Conservation (phyloP, 1,140 invertebrate genomes). For the Papilio xuthus region DNA sequence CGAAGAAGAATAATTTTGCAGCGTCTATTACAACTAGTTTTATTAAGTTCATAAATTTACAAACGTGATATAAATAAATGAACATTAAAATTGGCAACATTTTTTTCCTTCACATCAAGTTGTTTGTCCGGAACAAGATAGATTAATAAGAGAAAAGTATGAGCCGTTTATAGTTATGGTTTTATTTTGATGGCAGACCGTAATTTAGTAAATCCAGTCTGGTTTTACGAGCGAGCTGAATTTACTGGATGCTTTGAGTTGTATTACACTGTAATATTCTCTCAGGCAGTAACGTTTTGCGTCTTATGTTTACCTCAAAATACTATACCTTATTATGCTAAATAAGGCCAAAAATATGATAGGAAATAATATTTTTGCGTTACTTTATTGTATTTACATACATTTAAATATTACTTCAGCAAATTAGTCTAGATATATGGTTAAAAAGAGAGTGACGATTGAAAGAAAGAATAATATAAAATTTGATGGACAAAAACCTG, state of each 20-base stretch:
- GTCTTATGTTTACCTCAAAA: slow-evolving; percentile 28
- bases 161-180: slow-evolving; percentile 35
- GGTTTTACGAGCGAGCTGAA: slow-evolving; percentile 24
- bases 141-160: slow-evolving; percentile 35
- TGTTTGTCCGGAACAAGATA: slow-evolving; percentile 30
- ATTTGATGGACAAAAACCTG: too few relatives aligned
- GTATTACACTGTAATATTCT: slow-evolving; percentile 32
- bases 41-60: background rate
- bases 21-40: background rate
- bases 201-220: slow-evolving; percentile 37
- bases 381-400: background rate
- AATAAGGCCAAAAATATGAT: background rate
- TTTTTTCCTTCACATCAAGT: slow-evolving; percentile 7
- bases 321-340: background rate
- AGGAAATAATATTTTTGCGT: background rate
- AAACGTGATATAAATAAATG: background rate
- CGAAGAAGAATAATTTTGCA: background rate
- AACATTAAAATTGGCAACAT: slow-evolving; percentile 3
- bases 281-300: slow-evolving; percentile 31
- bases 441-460: too few relatives aligned
- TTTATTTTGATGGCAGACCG: slow-evolving; percentile 35
- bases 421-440: too few relatives aligned
- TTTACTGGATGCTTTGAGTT: slow-evolving; percentile 34
- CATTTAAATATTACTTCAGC: too few relatives aligned
- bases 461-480: too few relatives aligned